Conservation (phyloP, 2,888 invertebrate species). For the Crepidodera aurea region DNA sequence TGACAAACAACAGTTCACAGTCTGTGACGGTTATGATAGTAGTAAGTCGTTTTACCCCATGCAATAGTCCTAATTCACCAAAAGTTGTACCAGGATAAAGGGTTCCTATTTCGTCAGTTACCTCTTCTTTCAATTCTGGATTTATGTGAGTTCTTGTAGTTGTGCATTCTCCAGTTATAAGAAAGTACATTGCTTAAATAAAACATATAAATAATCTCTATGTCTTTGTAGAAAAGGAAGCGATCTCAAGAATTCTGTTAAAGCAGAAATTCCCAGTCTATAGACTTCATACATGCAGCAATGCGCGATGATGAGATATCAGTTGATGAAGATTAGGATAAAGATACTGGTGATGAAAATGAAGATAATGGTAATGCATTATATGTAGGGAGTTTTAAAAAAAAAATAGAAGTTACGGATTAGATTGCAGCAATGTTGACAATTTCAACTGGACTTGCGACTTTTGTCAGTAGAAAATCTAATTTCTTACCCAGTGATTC, state of each 20-base stretch:
- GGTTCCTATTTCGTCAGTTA: constrained; percentile 63
- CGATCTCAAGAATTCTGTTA: not conserved
- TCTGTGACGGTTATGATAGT: constrained; percentile 66
- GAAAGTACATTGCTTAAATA: constrained; percentile 68
- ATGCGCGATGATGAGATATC: too few relatives aligned
- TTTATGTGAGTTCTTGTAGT: constrained; percentile 66
- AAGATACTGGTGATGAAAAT: too few relatives aligned
- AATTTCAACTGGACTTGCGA: too few relatives aligned
- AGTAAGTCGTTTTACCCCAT: constrained; percentile 68
- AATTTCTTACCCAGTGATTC: constrained; percentile 38
- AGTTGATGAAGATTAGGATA: too few relatives aligned
- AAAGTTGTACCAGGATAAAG: constrained; percentile 68
- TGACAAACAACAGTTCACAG: constrained; percentile 71
- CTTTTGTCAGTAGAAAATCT: too few relatives aligned
- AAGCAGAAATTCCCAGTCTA: too few relatives aligned
- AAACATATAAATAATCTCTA: too few relatives aligned
- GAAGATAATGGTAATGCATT: too few relatives aligned
- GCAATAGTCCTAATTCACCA: constrained; percentile 72
- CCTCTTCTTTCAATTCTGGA: constrained; percentile 61
- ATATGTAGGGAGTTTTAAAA: too few relatives aligned
- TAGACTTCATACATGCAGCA: too few relatives aligned
- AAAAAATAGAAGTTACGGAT: too few relatives aligned
- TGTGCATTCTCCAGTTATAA: constrained; percentile 68
- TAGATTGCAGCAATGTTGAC: too few relatives aligned
- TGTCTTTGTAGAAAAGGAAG: not conserved